Conservation (phyloP, 2,888 invertebrate genomes). For the Apotomis capreana region DNA sequence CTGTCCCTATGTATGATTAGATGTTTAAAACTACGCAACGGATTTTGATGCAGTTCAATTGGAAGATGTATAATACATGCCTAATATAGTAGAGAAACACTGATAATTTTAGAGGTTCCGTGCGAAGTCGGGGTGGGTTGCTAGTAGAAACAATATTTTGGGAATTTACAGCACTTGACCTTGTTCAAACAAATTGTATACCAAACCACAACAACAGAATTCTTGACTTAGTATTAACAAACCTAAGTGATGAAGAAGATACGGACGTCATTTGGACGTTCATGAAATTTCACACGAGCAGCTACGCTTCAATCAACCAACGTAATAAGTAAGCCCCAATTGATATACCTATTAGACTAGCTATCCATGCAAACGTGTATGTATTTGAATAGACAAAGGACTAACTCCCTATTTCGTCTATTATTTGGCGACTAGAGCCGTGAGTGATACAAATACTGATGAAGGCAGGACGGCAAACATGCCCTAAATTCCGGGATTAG, state of each 20-base stretch:
- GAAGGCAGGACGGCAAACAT: conserved; percentile 14
- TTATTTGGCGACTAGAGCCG: background rate
- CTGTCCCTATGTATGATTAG: no score
- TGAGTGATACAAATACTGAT: conserved; percentile 19
- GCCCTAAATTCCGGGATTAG: conserved; percentile 30
- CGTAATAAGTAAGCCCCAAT: background rate
- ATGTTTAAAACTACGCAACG: no score
- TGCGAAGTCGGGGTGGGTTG: no score
- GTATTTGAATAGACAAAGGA: conserved; percentile 14
- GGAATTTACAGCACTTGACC: background rate
- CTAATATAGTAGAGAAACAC: no score
- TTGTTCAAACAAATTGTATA: background rate
- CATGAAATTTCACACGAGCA: background rate
- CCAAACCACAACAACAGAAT: background rate
- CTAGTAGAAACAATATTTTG: background rate
- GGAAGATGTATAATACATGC: no score
- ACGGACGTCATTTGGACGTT: no score
- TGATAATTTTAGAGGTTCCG: no score
- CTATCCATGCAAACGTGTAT: conserved; percentile 1
- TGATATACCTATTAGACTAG: background rate
- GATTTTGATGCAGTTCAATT: no score
- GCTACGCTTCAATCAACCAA: background rate
- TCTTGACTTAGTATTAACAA: background rate
- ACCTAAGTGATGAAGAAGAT: background rate
- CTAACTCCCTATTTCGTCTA: conserved; percentile 4